Base-by-base conservation (phyloP, 2,888 invertebrate genomes). In the Dascillus cervinus region DNA sequence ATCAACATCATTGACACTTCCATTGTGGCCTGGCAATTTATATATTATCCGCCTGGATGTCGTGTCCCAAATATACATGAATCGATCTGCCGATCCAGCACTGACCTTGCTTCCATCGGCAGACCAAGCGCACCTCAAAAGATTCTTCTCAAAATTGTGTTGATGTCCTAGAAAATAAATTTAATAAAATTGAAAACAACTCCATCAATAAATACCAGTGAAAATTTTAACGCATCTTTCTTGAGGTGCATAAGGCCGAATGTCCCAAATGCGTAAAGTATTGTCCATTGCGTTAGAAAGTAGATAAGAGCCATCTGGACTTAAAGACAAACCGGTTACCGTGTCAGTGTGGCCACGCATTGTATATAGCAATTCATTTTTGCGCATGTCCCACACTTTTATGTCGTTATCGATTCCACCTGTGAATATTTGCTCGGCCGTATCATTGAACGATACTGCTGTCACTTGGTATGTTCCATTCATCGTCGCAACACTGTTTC, bases 201-300 rank as follows among this genome's bases (percentile, higher is more conserved):
- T n/a, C n/a, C n/a, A n/a, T n/a, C n/a, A n/a, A n/a, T n/a, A n/a
- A 15, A 11, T 40, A 50, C 51, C 94, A 6, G 82, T 77, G 44
- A 94, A 74, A 20, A 94, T 79, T 65, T 94, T 94, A 1, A 94
- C 85, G 64, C 95, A 95, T 43, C 97, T 75, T 58, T 95, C 94
- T 20, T 80, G 76, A 0, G 94, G 89, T 1, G 91, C 94, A 69
- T 89, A 97, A 0, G 97, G 92, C 13, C 96, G 72, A 29, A 97
- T 82, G 66, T 98, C 97, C 96, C 97, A 98, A 51, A 96, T 88
- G 34, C 96, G 72, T 15, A 96, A 70, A 2, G 91, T 87, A 57
- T 87, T 89, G 63, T 99, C 98, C 96, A 98, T 97, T 0, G 91
- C 76, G 70, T 97, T 98, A 0, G 95, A 89, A 9, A 98, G 69